These are phyloP conservation scores for Pedicia rivosa DNA, from an alignment of 2,888 invertebrate genomes.

Conservation along the genomic window DNA sequence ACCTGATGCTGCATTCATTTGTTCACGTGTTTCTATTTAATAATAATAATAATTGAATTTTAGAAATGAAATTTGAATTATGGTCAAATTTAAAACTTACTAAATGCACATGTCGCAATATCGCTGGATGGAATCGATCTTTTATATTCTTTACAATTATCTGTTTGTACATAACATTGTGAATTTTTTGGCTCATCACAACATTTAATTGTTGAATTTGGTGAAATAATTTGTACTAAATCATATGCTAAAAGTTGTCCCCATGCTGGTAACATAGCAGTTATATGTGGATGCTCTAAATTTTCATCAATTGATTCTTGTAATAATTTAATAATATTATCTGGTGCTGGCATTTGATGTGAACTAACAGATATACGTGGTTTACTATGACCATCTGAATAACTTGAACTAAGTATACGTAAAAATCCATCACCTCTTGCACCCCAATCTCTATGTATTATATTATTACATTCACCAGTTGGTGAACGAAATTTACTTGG, in stretches of 20 bases:
- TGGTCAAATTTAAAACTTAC: conserved; percentile 29
- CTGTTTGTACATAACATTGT: conserved; percentile 37
- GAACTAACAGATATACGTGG: conserved; percentile 35
- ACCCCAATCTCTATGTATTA: conserved; percentile 72
- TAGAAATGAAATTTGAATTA: conserved; percentile 1
- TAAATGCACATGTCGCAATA: conserved; percentile 42
- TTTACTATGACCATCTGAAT: conserved; percentile 42
- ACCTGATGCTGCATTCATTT: conserved; percentile 71
- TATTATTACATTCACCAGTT: conserved; percentile 79
- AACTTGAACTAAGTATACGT: conserved; percentile 52
- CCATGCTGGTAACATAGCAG: conserved; percentile 65
- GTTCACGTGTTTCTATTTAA: conserved; percentile 49
- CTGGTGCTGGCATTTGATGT: conserved; percentile 44
- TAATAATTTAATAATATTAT: conserved; percentile 39
- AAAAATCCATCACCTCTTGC: conserved; percentile 62
- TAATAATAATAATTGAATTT: conserved; percentile 9
- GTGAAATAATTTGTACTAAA: conserved; percentile 44
- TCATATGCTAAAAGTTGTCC: conserved; percentile 60
- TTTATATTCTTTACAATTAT: conserved; percentile 46
- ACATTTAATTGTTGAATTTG: conserved; percentile 35
- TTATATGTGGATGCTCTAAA: conserved; percentile 52
- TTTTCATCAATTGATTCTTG: conserved; percentile 36
- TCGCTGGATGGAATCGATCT: conserved; percentile 52
- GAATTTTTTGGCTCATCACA: conserved; percentile 23
- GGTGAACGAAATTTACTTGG: conserved; percentile 69